Percentiles rank a stretch among this genome's conserved stretches.
These are phyloP conservation scores for Lepidostoma basale DNA, from an alignment of 1,140 invertebrate genomes.

Conservation along the genomic window DNA sequence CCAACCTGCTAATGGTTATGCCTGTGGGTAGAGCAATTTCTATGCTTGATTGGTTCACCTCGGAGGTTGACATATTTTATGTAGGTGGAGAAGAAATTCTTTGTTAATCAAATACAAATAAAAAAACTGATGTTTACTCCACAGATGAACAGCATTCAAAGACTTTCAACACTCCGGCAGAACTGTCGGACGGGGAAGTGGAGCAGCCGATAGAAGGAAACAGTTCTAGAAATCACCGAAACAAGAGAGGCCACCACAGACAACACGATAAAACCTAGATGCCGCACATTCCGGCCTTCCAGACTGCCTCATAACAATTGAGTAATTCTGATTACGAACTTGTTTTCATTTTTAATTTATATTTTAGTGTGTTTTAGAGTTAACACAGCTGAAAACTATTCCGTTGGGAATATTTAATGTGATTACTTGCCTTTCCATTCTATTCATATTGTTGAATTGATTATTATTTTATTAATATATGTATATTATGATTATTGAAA, in stretches of 20 bases:
- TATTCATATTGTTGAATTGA: constrained; percentile 1
- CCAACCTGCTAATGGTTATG: too few relatives aligned
- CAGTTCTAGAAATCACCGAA: constrained; percentile 25
- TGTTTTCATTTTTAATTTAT: background rate
- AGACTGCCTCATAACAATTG: background rate
- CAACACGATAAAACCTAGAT: constrained; percentile 39
- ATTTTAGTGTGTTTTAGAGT: background rate
- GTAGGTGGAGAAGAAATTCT: too few relatives aligned
- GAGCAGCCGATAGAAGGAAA: constrained; percentile 26
- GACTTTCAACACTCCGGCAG: constrained; percentile 35
- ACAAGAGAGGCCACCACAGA: constrained; percentile 37
- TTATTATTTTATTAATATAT: background rate
- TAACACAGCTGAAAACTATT: background rate
- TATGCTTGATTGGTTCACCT: too few relatives aligned
- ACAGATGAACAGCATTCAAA: constrained; percentile 36
- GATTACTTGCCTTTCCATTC: constrained; percentile 19
- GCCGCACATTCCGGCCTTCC: too few relatives aligned
- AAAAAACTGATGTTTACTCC: background rate
- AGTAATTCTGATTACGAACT: background rate
- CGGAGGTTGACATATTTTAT: too few relatives aligned
- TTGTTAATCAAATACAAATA: too few relatives aligned
- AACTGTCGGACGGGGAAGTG: constrained; percentile 38
- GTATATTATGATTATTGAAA: too few relatives aligned
- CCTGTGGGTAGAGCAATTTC: too few relatives aligned
- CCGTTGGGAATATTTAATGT: constrained; percentile 5